Base-by-base conservation (phyloP, 2,113 vertebrate genomes). In the Copsychus sechellarum region DNA sequence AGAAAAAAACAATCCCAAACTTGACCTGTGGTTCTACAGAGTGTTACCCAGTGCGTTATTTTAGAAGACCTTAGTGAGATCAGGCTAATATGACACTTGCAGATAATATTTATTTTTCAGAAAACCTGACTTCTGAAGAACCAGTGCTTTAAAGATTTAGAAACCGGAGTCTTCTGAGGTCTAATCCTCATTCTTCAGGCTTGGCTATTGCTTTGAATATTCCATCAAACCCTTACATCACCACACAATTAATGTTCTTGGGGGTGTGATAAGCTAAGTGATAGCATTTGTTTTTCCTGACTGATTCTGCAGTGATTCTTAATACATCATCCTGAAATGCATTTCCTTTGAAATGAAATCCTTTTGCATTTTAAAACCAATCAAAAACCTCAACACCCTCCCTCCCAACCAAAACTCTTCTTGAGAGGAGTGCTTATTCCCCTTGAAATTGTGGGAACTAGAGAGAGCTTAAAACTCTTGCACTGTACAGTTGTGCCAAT, bases 341-440 rank as follows among this genome's bases (percentile, higher is more conserved):
- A 4, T 67, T 87, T 43, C 43, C 43, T 43, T 43, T 43, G 43
- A 43, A 43, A 43, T 43, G 18, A 43, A 43, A 56, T 25, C 14
- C 8, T 76, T 85, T 71, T 88, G 42, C 6, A 77, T 69, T 88
- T 76, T 26, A 56, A 85, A 94, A 26, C 11, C 57, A 65, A 87
- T 7, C 6, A 28, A 60, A 64, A 72, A 26, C 3, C 1, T 0
- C 36, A 36, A 9, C 19, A 24, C 11, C 11, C 7, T 11, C 2
- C 4, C 5, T 12, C 4, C 9, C 24, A 62, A 0, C 4, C 19
- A 85, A 71, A 42, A 0, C 17, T 6, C 14, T 77, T 83, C 16
- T 69, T 80, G 11, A 91, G 36, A 77, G 9, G 14, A 45, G 3
- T 56, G 14, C 34, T 72, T 67, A 29, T 42, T 62, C 12, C 14